These are phyloP conservation scores for Aphrophora alni DNA, from an alignment of 2,888 invertebrate genomes.

Conservation along the genomic window DNA sequence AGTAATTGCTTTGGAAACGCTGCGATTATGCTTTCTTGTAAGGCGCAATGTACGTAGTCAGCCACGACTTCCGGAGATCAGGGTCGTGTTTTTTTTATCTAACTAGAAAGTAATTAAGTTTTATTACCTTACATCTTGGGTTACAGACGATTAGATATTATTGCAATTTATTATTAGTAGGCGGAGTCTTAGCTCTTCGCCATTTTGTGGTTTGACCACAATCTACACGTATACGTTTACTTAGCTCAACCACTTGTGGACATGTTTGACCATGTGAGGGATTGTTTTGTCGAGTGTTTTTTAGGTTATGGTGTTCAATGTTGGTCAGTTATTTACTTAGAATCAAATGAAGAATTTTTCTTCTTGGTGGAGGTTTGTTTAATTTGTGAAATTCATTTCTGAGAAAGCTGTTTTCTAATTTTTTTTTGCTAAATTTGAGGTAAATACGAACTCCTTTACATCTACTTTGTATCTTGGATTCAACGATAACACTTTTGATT, in stretches of 20 bases:
- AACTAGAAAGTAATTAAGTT: background rate
- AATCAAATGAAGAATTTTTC: too few species aligned
- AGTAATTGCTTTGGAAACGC: background rate
- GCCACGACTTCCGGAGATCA: background rate
- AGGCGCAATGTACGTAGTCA: background rate
- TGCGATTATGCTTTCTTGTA: background rate
- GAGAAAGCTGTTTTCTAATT: too few species aligned
- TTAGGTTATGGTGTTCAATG: too few species aligned
- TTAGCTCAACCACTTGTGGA: background rate
- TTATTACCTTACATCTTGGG: background rate
- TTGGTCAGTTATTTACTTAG: too few species aligned
- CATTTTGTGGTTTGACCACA: conserved; percentile 6
- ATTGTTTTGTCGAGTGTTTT: background rate
- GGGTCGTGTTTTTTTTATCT: background rate
- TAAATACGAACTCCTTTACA: too few species aligned
- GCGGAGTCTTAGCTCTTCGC: background rate
- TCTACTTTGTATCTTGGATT: too few species aligned
- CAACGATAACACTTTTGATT: too few species aligned
- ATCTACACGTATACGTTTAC: background rate
- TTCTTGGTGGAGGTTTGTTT: too few species aligned
- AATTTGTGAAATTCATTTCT: too few species aligned
- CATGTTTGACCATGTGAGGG: background rate
- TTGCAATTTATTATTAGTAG: background rate
- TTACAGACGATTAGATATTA: conserved; percentile 9
- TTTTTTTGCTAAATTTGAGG: too few species aligned